Conservation (phyloP, 2,888 invertebrate genomes). For the Drosophila robusta region DNA sequence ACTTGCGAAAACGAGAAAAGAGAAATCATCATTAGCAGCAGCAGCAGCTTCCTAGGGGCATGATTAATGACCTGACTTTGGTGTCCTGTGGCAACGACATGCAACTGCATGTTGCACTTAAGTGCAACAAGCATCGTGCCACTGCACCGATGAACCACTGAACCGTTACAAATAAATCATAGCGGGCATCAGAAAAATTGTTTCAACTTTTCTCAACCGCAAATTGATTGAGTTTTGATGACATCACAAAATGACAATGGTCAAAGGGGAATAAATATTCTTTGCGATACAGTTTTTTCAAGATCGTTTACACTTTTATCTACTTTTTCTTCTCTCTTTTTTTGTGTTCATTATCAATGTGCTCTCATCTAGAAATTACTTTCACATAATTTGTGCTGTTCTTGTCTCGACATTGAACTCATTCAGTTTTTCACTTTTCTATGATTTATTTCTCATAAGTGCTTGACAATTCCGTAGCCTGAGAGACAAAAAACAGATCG, state of each 20-base stretch:
- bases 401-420: conserved; percentile 32
- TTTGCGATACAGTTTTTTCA: conserved; percentile 29
- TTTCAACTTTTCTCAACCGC: conserved; percentile 58
- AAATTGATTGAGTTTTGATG: conserved; percentile 75
- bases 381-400: conserved; percentile 56
- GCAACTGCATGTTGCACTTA: conserved; percentile 57
- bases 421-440: conserved; percentile 26
- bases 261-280: conserved; percentile 20
- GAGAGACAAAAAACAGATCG: conserved; percentile 58
- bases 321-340: conserved; percentile 2
- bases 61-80: conserved; percentile 64
- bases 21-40: conserved; percentile 66
- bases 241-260: conserved; percentile 49
- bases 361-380: conserved; percentile 76
- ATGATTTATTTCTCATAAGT: conserved; percentile 58
- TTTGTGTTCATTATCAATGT: conserved; percentile 62
- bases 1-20: conserved; percentile 38
- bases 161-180: conserved; percentile 73
- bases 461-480: conserved; percentile 40
- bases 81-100: conserved; percentile 45
- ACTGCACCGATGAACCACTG: conserved; percentile 51
- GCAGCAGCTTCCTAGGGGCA: conserved; percentile 51
- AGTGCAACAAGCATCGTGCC: conserved; percentile 61
- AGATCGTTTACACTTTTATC: conserved; percentile 29
- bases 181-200: conserved; percentile 22